phyloP scores from a whole-genome alignment of 92 coral and sea anemone species.

The Epizoanthus ramosus region DNA sequence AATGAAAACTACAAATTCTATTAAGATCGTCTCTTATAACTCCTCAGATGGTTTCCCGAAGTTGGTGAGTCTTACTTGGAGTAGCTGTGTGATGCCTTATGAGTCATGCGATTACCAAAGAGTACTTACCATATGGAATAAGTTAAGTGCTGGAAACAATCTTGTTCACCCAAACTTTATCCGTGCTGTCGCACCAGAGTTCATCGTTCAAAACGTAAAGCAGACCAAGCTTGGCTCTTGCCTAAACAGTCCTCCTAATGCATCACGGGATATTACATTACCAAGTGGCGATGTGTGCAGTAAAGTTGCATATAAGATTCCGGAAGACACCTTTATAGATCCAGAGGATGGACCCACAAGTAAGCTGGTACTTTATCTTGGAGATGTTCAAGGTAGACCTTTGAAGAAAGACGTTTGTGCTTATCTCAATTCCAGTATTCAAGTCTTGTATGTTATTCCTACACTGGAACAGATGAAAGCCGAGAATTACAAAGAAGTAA shows the following conservation, averaged over 20 bases:
- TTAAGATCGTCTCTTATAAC: conserved; percentile 23
- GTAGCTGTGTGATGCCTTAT: conserved; percentile 47
- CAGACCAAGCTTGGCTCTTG: conserved; percentile 45
- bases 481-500: conserved; percentile 9
- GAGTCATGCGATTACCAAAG: conserved; percentile 41
- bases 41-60: conserved; percentile 18
- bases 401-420: conserved; percentile 30
- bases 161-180: conserved; percentile 47
- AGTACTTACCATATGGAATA: conserved; percentile 33
- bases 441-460: conserved; percentile 37
- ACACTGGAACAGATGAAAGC: conserved; percentile 21
- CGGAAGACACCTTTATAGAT: conserved; percentile 37
- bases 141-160: conserved; percentile 23
- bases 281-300: conserved; percentile 32
- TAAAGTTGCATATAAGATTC: conserved; percentile 20
- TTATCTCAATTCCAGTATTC: conserved; percentile 38
- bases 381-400: conserved; percentile 3
- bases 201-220: conserved; percentile 45
- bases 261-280: conserved; percentile 5
- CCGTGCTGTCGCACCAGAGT: conserved; percentile 46
- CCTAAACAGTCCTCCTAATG: conserved; percentile 47
- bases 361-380: conserved; percentile 33
- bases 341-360: conserved; percentile 47
- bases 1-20: neutral
- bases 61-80: conserved; percentile 35